Evolutionary conservation across 2,888 invertebrate genomes (phyloP).

Genomic region (Leucoptera coffeella): DNA sequence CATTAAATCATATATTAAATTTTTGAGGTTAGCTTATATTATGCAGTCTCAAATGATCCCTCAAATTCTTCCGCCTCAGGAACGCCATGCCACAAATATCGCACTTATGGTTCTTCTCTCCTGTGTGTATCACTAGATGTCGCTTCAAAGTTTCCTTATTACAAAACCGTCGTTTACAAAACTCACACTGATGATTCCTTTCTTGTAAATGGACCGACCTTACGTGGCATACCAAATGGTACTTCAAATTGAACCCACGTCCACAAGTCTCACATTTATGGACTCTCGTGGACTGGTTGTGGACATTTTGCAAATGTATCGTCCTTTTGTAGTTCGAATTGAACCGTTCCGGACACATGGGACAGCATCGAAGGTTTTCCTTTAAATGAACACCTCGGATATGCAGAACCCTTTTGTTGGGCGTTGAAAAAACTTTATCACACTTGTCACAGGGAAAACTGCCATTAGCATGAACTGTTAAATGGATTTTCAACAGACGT

Average conservation of each 20-base stretch:
- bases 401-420: slow-evolving; percentile 30
- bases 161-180: slow-evolving; percentile 46
- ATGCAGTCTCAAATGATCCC: slow-evolving; percentile 34
- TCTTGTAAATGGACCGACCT: slow-evolving; percentile 39
- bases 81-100: slow-evolving; percentile 47
- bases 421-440: slow-evolving; percentile 31
- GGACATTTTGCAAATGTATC: slow-evolving; percentile 40
- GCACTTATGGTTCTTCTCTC: slow-evolving; percentile 49
- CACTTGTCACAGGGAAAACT: slow-evolving; percentile 35
- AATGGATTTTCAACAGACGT: slow-evolving; percentile 32
- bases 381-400: slow-evolving; percentile 36
- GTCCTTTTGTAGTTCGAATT: slow-evolving; percentile 40
- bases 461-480: slow-evolving; percentile 38
- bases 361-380: slow-evolving; percentile 30
- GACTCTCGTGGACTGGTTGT: slow-evolving; percentile 35
- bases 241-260: slow-evolving; percentile 33
- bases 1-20: no score
- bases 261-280: slow-evolving; percentile 41
- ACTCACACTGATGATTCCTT: slow-evolving; percentile 44
- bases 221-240: slow-evolving; percentile 36
- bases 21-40: slow-evolving; percentile 22
- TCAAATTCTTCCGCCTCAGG: slow-evolving; percentile 34
- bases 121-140: slow-evolving; percentile 52
- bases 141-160: slow-evolving; percentile 49
- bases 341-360: slow-evolving; percentile 37